Evolutionary conservation across 2,113 vertebrate genomes (phyloP), one percentile per base, ranked within the genome.

Genomic region (Clarias magur): DNA sequence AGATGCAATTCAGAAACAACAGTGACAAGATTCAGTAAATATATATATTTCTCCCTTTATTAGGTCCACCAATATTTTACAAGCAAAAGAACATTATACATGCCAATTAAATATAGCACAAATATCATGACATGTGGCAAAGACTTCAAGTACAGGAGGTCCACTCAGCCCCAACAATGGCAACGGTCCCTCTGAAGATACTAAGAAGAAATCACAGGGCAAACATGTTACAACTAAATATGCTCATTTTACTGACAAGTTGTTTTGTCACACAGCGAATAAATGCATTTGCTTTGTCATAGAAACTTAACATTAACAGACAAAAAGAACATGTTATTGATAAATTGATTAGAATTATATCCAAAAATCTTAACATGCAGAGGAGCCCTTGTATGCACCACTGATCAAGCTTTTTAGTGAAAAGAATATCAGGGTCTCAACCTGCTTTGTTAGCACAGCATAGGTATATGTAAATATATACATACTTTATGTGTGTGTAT

Each of bases 71-170:
- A 91, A 92, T 94, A 95, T 94, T 93, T 93, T 94, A 95, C 94
- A 95, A 93, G 92, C 92, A 94, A 94, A 90, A 94, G 89, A 95
- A 95, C 94, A 83, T 91, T 93, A 94, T 93, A 94, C 94, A 94
- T 93, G 92, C 86, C 85, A 92, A 92, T 95, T 94, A 95, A 95
- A 94, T 95, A 95, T 88, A 89, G 90, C 91, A 94, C 81, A 54
- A 82, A 89, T 63, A 88, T 85, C 80, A 89, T 89, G 90, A 89
- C 80, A 93, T 86, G 85, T 93, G 91, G 92, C 90, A 93, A 91
- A 93, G 90, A 92, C 88, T 92, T 91, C 86, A 93, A 89, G 92
- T 90, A 93, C 84, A 92, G 87, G 88, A 82, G 79, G 90, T 84
- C 91, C 57, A 89, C 75, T 88, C 84, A 13, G 85, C 93, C 86